A percentile compares a stretch with the other conserved stretches of the same genome.
These are phyloP conservation scores for Streptopelia turtur DNA, from an alignment of 2,797 vertebrate genomes.

Conservation along the genomic window DNA sequence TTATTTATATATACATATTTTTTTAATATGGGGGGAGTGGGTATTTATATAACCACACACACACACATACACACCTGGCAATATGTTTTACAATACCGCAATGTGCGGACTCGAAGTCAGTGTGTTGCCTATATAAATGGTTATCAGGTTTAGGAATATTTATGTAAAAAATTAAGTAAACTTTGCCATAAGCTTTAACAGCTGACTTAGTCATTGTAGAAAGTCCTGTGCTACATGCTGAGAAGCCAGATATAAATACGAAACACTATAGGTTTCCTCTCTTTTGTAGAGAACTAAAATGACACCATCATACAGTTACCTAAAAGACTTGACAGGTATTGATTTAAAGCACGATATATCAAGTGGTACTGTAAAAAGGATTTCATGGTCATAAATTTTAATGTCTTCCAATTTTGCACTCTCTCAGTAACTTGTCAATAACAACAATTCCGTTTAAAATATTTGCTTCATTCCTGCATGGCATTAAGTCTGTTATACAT, in stretches of 20 bases:
- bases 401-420: conserved; percentile 79
- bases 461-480: conserved; percentile 68
- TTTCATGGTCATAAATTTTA: conserved; percentile 84
- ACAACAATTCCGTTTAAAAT: conserved; percentile 76
- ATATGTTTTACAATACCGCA: background rate
- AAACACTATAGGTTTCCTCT: conserved; percentile 59
- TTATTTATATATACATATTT: background rate
- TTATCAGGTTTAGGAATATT: conserved; percentile 48
- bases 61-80: background rate
- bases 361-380: conserved; percentile 79
- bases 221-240: conserved; percentile 51
- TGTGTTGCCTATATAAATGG: conserved; percentile 7
- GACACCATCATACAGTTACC: conserved; percentile 75
- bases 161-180: conserved; percentile 63
- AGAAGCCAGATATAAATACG: conserved; percentile 67
- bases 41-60: no score
- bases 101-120: conserved; percentile 25
- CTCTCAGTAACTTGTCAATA: conserved; percentile 79
- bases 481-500: conserved; percentile 39
- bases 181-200: conserved; percentile 46
- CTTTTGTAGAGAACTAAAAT: conserved; percentile 75
- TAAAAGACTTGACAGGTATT: conserved; percentile 78
- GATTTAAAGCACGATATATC: conserved; percentile 80
- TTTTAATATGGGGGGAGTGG: no score
- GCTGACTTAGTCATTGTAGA: conserved; percentile 46